Conservation (phyloP, 2,888 invertebrate genomes). For the Parapristionchus giblindavisi region DNA sequence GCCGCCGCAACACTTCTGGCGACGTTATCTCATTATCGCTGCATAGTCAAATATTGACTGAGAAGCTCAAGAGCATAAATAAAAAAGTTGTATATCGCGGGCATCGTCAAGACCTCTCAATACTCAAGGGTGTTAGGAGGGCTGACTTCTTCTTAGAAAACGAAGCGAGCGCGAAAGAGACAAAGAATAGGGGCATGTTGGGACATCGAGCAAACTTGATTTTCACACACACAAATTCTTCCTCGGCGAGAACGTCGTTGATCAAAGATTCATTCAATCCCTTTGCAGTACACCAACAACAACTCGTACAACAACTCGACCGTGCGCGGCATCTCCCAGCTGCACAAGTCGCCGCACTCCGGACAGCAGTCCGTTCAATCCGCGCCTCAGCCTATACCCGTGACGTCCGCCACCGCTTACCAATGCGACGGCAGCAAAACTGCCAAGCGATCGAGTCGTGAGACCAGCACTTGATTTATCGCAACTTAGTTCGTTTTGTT, state of each 20-base stretch:
- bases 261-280: neutral
- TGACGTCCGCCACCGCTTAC: conserved; percentile 43
- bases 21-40: no score
- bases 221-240: no score
- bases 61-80: no score
- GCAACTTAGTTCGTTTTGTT: neutral
- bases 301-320: conserved; percentile 59
- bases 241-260: neutral
- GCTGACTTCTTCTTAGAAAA: no score
- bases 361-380: neutral
- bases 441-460: conserved; percentile 1
- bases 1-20: no score
- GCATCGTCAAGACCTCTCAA: no score
- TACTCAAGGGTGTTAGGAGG: no score
- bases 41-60: no score
- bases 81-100: no score
- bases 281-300: conserved; percentile 58
- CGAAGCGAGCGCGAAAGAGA: no score
- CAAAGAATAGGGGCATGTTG: no score
- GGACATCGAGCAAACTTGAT: no score
- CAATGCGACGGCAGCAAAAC: conserved; percentile 29
- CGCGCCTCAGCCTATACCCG: conserved; percentile 35
- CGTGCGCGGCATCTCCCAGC: conserved; percentile 46
- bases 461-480: neutral
- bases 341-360: conserved; percentile 41